Percentiles rank a stretch among this genome's conserved stretches.
phyloP scores from a whole-genome alignment of 1,140 invertebrate genomes.

The Microplitis mediator region DNA sequence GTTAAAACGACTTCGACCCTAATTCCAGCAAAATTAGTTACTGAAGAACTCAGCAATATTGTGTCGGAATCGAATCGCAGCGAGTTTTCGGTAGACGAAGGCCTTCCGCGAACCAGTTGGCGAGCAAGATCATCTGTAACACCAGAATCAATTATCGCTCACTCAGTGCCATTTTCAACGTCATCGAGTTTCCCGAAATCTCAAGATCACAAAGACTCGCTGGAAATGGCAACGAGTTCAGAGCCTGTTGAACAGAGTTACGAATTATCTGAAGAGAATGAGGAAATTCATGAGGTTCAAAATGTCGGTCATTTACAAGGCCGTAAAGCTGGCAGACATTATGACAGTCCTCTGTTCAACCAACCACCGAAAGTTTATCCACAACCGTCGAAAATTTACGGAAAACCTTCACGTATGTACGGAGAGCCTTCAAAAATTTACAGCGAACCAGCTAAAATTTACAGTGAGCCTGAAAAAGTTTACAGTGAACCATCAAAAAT shows the following conservation, averaged over 20 bases:
- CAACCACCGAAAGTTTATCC: constrained; percentile 58
- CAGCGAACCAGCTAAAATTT: constrained; percentile 60
- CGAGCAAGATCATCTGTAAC: constrained; percentile 44
- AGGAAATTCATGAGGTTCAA: constrained; percentile 42
- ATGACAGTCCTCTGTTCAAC: constrained; percentile 60
- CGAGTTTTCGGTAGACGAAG: constrained; percentile 66
- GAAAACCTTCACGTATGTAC: constrained; percentile 47
- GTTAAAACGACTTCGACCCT: constrained; percentile 31
- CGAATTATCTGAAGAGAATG: constrained; percentile 45
- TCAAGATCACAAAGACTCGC: constrained; percentile 36
- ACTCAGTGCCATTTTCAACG: constrained; percentile 8
- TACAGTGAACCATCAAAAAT: constrained; percentile 45
- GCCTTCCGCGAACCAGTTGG: constrained; percentile 57
- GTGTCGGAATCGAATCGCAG: constrained; percentile 64
- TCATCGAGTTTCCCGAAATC: constrained; percentile 19
- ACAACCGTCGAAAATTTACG: constrained; percentile 57
- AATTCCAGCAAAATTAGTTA: constrained; percentile 47
- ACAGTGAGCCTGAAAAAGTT: constrained; percentile 48
- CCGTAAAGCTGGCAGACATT: constrained; percentile 56
- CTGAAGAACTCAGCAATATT: constrained; percentile 61
- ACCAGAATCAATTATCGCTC: constrained; percentile 33
- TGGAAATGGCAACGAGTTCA: constrained; percentile 43
- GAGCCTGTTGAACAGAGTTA: constrained; percentile 50
- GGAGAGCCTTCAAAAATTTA: constrained; percentile 58
- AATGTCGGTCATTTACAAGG: constrained; percentile 43